A percentile compares a stretch with the other conserved stretches of the same genome.
phyloP scores from a whole-genome alignment of 2,888 invertebrate genomes.

The Chalcosyrphus nemorum region DNA sequence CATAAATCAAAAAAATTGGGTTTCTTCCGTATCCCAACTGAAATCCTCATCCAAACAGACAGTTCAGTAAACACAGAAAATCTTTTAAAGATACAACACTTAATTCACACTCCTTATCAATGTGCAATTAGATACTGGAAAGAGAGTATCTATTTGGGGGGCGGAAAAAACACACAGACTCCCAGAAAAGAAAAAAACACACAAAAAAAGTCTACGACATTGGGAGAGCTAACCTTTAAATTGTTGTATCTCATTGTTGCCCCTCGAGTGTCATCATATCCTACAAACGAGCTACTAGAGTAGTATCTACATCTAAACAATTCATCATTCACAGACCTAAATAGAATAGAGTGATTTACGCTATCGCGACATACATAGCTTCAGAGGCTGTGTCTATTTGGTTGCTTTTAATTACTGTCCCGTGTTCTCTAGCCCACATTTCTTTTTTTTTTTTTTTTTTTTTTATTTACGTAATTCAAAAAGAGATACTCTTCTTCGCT shows the following conservation, averaged over 20 bases:
- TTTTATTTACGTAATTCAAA: background rate
- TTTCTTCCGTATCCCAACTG: background rate
- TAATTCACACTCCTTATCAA: background rate
- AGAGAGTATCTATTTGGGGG: background rate
- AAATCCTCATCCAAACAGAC: background rate
- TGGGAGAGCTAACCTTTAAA: constrained; percentile 35
- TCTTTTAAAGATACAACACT: background rate
- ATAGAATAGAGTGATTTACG: constrained; percentile 34
- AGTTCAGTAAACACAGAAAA: background rate
- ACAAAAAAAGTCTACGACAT: constrained; percentile 27
- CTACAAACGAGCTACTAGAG: background rate
- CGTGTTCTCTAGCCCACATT: constrained; percentile 15
- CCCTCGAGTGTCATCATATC: constrained; percentile 17
- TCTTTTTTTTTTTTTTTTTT: background rate
- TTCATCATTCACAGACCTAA: constrained; percentile 27
- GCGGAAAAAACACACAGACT: too few relatives aligned
- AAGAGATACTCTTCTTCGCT: background rate
- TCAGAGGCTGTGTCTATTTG: background rate
- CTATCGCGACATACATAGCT: background rate
- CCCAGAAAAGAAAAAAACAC: too few relatives aligned
- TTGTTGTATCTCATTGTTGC: constrained; percentile 18
- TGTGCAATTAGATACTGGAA: constrained; percentile 3
- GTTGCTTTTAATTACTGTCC: constrained; percentile 17
- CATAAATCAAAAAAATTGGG: background rate
- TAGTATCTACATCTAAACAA: constrained; percentile 6